Evolutionary conservation across 1,140 invertebrate species (phyloP), one percentile per base, ranked within the genome.

Genomic region (Spodoptera frugiperda): DNA sequence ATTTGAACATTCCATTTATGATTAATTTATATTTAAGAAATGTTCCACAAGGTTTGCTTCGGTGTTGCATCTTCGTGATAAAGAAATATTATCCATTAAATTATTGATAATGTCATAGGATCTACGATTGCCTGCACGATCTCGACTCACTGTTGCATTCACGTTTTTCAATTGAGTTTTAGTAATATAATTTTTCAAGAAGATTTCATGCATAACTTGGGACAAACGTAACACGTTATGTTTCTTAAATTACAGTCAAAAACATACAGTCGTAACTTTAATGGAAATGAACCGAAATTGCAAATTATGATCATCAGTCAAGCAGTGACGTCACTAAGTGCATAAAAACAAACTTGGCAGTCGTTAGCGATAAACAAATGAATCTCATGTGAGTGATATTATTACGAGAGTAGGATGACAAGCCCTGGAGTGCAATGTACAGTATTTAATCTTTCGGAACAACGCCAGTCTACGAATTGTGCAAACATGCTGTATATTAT

Each of bases 401-500:
- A n/a, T 46, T 11, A 61, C 8, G 57, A 48, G 61, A 14, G 67
- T 70, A 30, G 15, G 25, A 55, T n/a, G 59, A 51, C 67, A 15
- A 19, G 46, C 61, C 67, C 61, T 76, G 74, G 46, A 44, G 19
- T 33, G 25, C 48, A 44, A 51, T 54, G 33, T 67, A 67, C 14
- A 54, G 46, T 76, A 67, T 48, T 44, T 67, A 76, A 17, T 63
- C 61, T 46, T 9, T 67, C 25, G 74, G 61, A 76, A 71, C 70
- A 53, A 25, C 25, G 25, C 15, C 46, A 15, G 51, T 70, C 68
- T n/a, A 39, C 54, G 39, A 86, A 84, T 83, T 83, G 83, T 92
- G 87, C 88, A 88, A 89, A 89, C 70, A 85, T 85, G 87, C 80
- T 91, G 83, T 92, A 87, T 90, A 90, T 70, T 82, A 82, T 85